Evolutionary conservation across 2,113 vertebrate genomes (phyloP), one percentile per base, ranked within the genome.

Genomic region (Solenodon paradoxus): DNA sequence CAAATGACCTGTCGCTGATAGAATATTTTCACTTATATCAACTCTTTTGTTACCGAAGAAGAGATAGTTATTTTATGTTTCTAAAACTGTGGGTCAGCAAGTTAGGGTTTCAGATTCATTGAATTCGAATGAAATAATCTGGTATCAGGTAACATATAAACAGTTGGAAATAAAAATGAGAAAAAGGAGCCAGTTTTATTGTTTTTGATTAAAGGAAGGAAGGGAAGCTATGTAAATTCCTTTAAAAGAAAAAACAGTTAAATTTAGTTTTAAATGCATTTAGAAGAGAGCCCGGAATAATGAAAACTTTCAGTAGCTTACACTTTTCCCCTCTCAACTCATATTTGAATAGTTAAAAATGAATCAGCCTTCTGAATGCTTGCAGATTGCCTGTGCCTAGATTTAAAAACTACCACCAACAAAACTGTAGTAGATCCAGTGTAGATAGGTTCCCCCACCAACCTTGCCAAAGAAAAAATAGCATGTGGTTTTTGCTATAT

Each of bases 401-500:
- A 87, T 69, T 35, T 17, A 78, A 51, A 81, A 61, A 32, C 40
- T 81, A 81, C n/a, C n/a, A n/a, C n/a, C n/a, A 71, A 49, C 19
- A 92, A 13, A 42, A 61, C 78, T 49, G 32, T 63, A 57, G 30
- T 69, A 88, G 79, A 78, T 92, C 47, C 72, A 71, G 53, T 63
- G 59, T 68, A 72, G 84, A 86, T 32, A 74, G 84, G 59, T 93
- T 28, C 42, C 79, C 53, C 47, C 19, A 69, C 51, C 51, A 89
- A 40, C 53, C 40, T 61, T 91, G 72, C 87, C 86, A 84, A 86
- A 88, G 66, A 55, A 81, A 90, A 97, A 96, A 90, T 69, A 94
- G 32, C 35, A 7, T 94, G 94, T 88, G 96, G 97, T 49, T 95
- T 95, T 55, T 95, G 84, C 93, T 96, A 53, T 95, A 72, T 97